phyloP scores from a whole-genome alignment of 1,140 invertebrate genomes.

The Macrosteles quadrilineatus region DNA sequence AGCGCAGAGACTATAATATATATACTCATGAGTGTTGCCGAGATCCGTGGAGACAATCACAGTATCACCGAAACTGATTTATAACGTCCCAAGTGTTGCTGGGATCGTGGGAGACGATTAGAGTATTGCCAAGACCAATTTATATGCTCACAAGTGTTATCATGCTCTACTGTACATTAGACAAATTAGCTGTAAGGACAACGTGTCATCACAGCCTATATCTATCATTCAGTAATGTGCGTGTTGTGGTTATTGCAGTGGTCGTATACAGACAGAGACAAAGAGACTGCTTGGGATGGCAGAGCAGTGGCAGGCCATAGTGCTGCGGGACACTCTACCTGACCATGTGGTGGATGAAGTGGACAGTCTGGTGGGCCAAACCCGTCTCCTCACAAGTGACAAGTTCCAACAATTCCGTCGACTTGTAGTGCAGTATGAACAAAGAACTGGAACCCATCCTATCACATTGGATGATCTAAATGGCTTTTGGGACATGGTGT shows the following conservation, averaged over 20 bases:
- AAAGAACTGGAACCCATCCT: slow-evolving; percentile 16
- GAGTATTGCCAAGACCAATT: too few species aligned
- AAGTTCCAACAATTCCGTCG: slow-evolving; percentile 35
- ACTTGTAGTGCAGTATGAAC: slow-evolving; percentile 32
- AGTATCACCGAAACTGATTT: too few species aligned
- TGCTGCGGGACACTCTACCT: background rate
- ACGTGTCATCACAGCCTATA: too few species aligned
- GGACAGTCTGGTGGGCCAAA: slow-evolving; percentile 32
- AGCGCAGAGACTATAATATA: too few species aligned
- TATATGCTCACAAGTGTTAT: too few species aligned
- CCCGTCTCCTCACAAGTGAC: slow-evolving; percentile 35
- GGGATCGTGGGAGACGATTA: too few species aligned
- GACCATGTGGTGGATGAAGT: slow-evolving; percentile 26
- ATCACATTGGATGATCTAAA: slow-evolving; percentile 22
- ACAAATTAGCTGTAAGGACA: too few species aligned
- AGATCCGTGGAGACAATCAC: too few species aligned
- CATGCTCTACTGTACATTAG: too few species aligned
- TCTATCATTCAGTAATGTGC: too few species aligned
- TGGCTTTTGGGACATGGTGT: slow-evolving; percentile 37
- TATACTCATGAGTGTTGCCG: too few species aligned
- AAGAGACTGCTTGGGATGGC: background rate
- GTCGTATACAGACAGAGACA: background rate
- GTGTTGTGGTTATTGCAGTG: background rate
- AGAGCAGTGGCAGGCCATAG: background rate
- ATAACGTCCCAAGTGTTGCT: too few species aligned